phyloP scores from a whole-genome alignment of 2,113 vertebrate genomes.

The Cinclus mexicanus region DNA sequence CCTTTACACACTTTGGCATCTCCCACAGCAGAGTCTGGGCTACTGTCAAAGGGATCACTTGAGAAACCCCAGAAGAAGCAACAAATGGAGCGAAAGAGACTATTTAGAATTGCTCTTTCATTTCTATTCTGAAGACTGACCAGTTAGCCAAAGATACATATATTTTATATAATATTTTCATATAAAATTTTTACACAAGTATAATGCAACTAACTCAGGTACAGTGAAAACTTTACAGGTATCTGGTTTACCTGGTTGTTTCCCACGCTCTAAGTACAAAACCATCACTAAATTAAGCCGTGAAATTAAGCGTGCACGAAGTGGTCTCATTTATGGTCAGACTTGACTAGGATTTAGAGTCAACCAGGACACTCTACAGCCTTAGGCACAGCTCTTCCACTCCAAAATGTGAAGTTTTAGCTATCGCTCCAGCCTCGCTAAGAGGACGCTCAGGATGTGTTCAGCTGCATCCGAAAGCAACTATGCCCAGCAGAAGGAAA shows the following conservation, averaged over 20 bases:
- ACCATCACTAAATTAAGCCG: background rate
- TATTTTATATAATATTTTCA: background rate
- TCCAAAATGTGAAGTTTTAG: background rate
- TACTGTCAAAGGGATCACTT: fast-evolving
- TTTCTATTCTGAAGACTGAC: background rate
- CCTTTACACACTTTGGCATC: background rate
- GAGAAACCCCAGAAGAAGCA: background rate
- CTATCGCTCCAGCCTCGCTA: background rate
- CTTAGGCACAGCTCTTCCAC: background rate
- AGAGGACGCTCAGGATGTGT: background rate
- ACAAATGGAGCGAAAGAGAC: background rate
- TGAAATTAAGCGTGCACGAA: background rate
- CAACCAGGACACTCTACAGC: background rate
- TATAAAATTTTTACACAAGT: background rate
- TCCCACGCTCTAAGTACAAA: background rate
- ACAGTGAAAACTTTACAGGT: background rate
- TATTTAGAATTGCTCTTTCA: background rate
- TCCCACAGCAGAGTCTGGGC: background rate
- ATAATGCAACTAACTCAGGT: background rate
- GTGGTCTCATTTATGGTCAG: background rate
- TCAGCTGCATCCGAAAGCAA: background rate
- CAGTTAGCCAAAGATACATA: background rate
- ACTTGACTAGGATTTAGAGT: background rate
- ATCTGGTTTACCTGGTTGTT: background rate
- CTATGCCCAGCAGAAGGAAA: background rate